Conservation (phyloP, 2,797 vertebrate species). For the Halcyon smyrnensis region DNA sequence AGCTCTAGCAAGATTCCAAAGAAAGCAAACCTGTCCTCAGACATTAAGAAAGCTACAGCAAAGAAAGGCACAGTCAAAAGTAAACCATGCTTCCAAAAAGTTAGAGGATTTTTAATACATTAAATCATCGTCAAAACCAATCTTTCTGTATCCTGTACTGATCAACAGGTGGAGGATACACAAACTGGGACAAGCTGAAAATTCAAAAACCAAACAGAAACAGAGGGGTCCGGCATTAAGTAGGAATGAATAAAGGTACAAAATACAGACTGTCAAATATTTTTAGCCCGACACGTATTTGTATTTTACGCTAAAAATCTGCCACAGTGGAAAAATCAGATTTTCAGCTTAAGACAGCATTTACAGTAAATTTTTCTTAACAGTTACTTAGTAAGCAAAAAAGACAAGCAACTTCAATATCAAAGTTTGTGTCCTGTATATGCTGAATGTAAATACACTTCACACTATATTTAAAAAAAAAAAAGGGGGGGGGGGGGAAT, state of each 20-base stretch:
- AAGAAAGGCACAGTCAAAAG: background rate
- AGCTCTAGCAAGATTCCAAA: background rate
- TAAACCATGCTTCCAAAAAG: background rate
- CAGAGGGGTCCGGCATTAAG: rapidly evolving
- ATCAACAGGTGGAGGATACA: background rate
- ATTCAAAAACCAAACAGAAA: background rate
- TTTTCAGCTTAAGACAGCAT: background rate
- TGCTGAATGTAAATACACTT: background rate
- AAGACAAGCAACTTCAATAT: background rate
- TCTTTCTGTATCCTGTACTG: background rate
- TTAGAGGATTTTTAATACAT: background rate
- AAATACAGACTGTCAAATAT: background rate
- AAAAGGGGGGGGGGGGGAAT: background rate
- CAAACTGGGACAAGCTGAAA: background rate
- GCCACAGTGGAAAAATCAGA: background rate
- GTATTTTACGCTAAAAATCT: background rate
- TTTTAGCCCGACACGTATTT: background rate
- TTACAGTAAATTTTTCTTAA: background rate
- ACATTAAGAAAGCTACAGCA: background rate
- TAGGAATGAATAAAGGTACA: background rate
- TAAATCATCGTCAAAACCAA: background rate
- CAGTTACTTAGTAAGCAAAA: background rate
- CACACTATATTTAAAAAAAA: background rate
- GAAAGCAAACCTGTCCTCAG: background rate
- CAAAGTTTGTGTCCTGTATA: background rate